Evolutionary conservation across 2,888 invertebrate species (phyloP), one percentile per base, ranked within the genome.

Genomic region (Apeira syringaria): DNA sequence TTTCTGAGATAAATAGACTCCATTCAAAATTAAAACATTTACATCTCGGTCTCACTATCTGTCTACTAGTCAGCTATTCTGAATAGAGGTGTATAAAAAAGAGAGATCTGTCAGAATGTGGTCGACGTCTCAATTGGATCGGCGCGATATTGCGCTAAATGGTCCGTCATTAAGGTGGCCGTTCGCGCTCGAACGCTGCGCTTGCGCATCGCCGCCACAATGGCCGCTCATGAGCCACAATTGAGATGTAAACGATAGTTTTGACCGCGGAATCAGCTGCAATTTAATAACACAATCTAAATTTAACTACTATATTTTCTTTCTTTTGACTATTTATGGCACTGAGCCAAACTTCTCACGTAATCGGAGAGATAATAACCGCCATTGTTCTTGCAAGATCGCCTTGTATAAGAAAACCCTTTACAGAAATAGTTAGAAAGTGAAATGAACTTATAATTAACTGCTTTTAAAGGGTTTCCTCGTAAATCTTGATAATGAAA

Each of bases 401-500:
- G 32, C 38, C 26, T 15, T 42, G 34, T 49, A 57, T 49, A 48
- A 44, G 53, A 48, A 56, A 15, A 53, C 45, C 56, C 61, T 65
- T 64, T 53, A 64, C 65, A 64, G 62, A 74, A 77, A 74, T 31
- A 68, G 64, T 72, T 74, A 72, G 78, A 79, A 76, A 80, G 75
- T 58, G 62, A 76, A 80, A 76, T 76, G 70, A 70, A 64, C 70
- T 68, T 45, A 74, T 75, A 85, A 86, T 86, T 83, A 85, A 80
- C 75, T 61, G 70, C 72, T 73, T 77, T 76, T 75, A 79, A 81
- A 81, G 82, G 85, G 80, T 78, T 80, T 79, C 75, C 79, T 80
- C 74, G 78, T 78, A 80, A 80, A 83, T 83, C 83, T 82, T 75
- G 80, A 83, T 84, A 84, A 82, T 82, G 79, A 74, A 78, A 75